Percentiles rank a stretch among this genome's conserved stretches.
Evolutionary conservation across 2,113 vertebrate genomes (phyloP).

Genomic region (Tragelaphus scriptus): DNA sequence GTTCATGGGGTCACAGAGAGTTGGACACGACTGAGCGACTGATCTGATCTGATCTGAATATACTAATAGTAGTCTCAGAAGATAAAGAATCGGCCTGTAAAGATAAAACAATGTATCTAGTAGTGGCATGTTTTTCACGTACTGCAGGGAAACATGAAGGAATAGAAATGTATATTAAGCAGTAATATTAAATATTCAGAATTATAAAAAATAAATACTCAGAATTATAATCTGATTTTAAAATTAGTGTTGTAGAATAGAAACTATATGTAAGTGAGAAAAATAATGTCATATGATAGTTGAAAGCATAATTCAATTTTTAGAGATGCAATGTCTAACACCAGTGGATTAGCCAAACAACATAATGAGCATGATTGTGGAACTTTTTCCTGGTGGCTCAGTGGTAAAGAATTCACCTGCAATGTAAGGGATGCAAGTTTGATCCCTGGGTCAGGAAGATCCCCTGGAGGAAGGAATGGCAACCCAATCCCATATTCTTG

Average conservation of each 20-base stretch:
- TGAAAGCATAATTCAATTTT: background rate
- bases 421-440: background rate
- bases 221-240: background rate
- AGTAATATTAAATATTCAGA: background rate
- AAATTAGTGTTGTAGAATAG: background rate
- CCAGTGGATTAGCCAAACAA: background rate
- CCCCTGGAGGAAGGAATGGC: background rate
- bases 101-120: background rate
- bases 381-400: background rate
- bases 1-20: too few species aligned
- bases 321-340: background rate
- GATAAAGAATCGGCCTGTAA: too few species aligned
- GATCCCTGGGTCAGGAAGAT: background rate
- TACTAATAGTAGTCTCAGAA: too few species aligned
- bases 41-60: too few species aligned
- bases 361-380: background rate
- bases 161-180: background rate
- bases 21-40: too few species aligned
- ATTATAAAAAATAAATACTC: background rate
- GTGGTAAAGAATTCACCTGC: background rate
- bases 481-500: background rate
- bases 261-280: background rate
- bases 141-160: background rate
- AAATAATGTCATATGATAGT: background rate
- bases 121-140: background rate